Evolutionary conservation across 2,797 vertebrate genomes (phyloP), one percentile per base, ranked within the genome.

Genomic region (Hephaestus fuliginosus): DNA sequence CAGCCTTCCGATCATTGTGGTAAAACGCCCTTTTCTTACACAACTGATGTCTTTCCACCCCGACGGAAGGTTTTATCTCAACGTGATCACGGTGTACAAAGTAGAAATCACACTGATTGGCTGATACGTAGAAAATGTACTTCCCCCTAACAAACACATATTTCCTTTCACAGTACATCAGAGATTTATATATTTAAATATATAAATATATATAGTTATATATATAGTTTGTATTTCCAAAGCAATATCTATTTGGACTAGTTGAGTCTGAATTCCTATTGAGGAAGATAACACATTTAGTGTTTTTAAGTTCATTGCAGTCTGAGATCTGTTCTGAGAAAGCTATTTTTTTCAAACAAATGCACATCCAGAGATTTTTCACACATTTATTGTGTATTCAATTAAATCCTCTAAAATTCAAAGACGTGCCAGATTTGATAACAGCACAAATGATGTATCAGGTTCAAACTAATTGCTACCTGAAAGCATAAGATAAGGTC

Each of bases 21-120:
- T 68, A 18, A 11, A 60, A 8, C 18, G 8, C 13, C n/a, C 3
- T 20, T 56, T 11, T 69, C 9, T 70, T 65, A 14, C 17, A 22
- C 49, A 11, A 15, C 67, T 64, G 30, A 28, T n/a, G 66, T 9
- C 25, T 22, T 49, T 10, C 41, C 5, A 15, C 44, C 33, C 69
- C 55, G 58, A 48, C 48, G 25, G 55, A 71, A 71, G 52, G 3
- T 75, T 58, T 25, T 4, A 33, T 33, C 20, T 20, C 4, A 41
- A 69, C 22, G 0, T 39, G 25, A 8, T 64, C 41, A 57, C 10
- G 3, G 46, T 49, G 18, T 57, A 41, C 1, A 30, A 22, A 33
- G n/a, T 61, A 51, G 30, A 80, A 80, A 69, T 55, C 14, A 2
- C n/a, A 1, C n/a, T 46, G 72, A 52, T 70, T 81, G 79, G 79